Conservation (phyloP, 2,888 invertebrate species). For the Parapristionchus giblindavisi region DNA sequence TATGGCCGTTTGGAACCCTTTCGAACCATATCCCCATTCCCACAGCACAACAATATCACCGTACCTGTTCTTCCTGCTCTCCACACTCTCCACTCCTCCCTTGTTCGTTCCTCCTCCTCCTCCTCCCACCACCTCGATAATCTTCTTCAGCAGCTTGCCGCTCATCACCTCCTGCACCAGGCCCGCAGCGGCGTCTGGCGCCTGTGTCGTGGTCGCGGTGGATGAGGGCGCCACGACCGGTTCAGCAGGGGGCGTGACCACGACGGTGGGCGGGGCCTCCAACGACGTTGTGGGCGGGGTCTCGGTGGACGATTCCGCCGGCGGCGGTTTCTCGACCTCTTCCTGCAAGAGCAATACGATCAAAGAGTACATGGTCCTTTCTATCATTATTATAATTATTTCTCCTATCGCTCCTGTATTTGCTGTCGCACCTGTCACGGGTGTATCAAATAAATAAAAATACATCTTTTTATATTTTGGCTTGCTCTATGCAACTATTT, state of each 20-base stretch:
- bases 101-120: not conserved
- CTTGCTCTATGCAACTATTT: too few species aligned
- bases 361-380: too few species aligned
- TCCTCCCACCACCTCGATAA: slow-evolving; percentile 30
- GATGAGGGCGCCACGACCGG: not conserved
- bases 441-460: too few species aligned
- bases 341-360: slow-evolving; percentile 21
- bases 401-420: too few species aligned
- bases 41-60: too few species aligned
- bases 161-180: slow-evolving; percentile 33
- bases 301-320: not conserved
- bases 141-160: slow-evolving; percentile 34
- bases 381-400: too few species aligned
- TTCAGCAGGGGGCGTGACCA: not conserved
- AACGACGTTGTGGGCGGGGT: slow-evolving; percentile 17
- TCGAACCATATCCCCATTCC: too few species aligned
- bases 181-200: not conserved
- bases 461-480: too few species aligned
- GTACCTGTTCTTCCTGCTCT: too few species aligned
- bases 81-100: too few species aligned
- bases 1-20: too few species aligned
- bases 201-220: not conserved
- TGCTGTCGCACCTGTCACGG: too few species aligned
- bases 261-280: slow-evolving; percentile 7
- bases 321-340: slow-evolving; percentile 1